phyloP scores from a whole-genome alignment of 2,888 invertebrate species.

The Perithous albicinctus region DNA sequence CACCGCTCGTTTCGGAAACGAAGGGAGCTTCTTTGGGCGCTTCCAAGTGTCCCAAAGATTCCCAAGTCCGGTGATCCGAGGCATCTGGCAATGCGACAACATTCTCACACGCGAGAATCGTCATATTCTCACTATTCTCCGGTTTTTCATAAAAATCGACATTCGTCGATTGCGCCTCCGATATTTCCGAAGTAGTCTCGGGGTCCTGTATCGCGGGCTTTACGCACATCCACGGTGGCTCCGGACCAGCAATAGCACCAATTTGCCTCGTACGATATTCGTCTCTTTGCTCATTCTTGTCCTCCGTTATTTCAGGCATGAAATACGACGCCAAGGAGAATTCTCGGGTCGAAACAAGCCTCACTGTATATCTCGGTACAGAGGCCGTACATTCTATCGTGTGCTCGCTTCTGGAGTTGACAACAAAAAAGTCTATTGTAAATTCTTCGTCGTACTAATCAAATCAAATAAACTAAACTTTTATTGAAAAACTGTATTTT shows the following conservation, averaged over 20 bases:
- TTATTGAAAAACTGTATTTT: too few relatives aligned
- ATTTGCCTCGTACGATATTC: constrained; percentile 29
- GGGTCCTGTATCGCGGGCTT: constrained; percentile 16
- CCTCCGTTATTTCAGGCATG: constrained; percentile 44
- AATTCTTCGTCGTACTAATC: too few relatives aligned
- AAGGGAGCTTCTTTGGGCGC: constrained; percentile 75
- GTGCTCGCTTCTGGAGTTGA: constrained; percentile 44
- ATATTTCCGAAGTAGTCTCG: constrained; percentile 51
- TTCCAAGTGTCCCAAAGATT: constrained; percentile 77
- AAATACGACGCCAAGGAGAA: constrained; percentile 60
- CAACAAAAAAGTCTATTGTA: not conserved
- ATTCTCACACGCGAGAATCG: constrained; percentile 29
- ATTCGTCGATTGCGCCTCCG: constrained; percentile 42
- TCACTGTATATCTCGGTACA: constrained; percentile 55
- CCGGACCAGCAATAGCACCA: constrained; percentile 36
- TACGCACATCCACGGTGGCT: constrained; percentile 52
- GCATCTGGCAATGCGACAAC: constrained; percentile 7
- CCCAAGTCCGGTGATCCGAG: constrained; percentile 78
- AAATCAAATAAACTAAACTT: too few relatives aligned
- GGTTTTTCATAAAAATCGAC: constrained; percentile 5
- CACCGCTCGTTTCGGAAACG: constrained; percentile 75
- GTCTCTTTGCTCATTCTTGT: constrained; percentile 10
- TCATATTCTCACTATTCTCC: not conserved
- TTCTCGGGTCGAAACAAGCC: constrained; percentile 57
- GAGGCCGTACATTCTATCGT: constrained; percentile 53